Percentiles rank a stretch among this genome's conserved stretches.
These are phyloP conservation scores for Drosophila pallidifrons DNA, from an alignment of 1,140 invertebrate species.

Conservation along the genomic window DNA sequence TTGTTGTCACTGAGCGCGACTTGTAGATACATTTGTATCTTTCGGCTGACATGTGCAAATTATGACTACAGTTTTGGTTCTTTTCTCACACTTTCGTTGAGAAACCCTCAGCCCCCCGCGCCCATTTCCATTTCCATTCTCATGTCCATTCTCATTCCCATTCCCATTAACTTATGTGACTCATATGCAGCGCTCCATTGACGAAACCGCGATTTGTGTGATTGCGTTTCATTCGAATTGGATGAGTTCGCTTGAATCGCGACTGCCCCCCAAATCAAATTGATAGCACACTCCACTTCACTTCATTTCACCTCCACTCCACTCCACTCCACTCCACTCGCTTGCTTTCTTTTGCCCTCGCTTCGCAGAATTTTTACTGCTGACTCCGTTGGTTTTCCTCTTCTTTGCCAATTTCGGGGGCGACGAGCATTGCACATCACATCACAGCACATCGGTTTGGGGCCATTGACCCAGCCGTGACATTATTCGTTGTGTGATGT, in stretches of 20 bases:
- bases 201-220: constrained; percentile 30
- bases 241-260: constrained; percentile 42
- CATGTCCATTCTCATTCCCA: constrained; percentile 7
- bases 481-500: constrained; percentile 28
- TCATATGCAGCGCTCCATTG: constrained; percentile 41
- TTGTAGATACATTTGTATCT: constrained; percentile 55
- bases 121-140: constrained; percentile 1
- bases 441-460: neutral
- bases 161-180: constrained; percentile 49
- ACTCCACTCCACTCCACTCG: neutral
- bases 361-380: constrained; percentile 54
- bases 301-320: too few relatives aligned
- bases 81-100: constrained; percentile 60
- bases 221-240: constrained; percentile 37
- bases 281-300: neutral
- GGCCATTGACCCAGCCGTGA: constrained; percentile 52
- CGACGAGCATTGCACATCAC: neutral
- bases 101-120: constrained; percentile 27
- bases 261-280: constrained; percentile 2
- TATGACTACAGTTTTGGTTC: constrained; percentile 29
- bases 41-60: constrained; percentile 41
- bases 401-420: constrained; percentile 21
- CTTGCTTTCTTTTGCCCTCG: constrained; percentile 10
- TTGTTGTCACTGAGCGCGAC: constrained; percentile 8
- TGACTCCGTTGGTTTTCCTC: constrained; percentile 43